Conservation (phyloP, 2,113 vertebrate species). For the Chauna torquata region DNA sequence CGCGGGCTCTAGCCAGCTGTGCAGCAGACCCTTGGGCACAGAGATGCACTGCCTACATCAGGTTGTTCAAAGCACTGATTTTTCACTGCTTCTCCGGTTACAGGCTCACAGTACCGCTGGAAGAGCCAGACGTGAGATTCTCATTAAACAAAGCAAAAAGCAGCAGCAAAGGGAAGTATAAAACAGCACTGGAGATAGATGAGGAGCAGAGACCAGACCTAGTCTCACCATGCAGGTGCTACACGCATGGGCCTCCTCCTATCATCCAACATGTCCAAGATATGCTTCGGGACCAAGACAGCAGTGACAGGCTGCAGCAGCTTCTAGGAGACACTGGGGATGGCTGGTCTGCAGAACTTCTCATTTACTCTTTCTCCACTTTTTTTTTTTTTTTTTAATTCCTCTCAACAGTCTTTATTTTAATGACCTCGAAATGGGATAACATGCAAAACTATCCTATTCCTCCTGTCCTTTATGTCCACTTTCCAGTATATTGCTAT, state of each 20-base stretch:
- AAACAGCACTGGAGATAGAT: neutral
- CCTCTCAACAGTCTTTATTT: neutral
- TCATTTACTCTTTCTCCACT: neutral
- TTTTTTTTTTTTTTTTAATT: neutral
- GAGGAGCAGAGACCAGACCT: neutral
- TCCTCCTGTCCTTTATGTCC: neutral
- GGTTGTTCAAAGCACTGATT: neutral
- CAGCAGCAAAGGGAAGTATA: neutral
- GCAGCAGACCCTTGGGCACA: neutral
- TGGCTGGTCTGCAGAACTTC: neutral
- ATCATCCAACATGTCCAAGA: accelerated
- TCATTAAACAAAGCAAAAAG: neutral
- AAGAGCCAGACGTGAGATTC: neutral
- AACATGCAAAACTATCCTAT: neutral
- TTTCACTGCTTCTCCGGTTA: neutral
- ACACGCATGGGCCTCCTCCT: neutral
- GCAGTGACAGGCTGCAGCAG: neutral
- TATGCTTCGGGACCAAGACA: neutral
- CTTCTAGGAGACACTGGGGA: neutral
- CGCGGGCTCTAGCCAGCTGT: neutral
- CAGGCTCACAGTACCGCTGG: neutral
- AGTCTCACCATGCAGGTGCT: neutral
- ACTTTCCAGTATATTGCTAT: neutral
- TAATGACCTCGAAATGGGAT: neutral
- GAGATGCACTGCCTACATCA: neutral